Evolutionary conservation across 2,113 vertebrate genomes (phyloP), one percentile per base, ranked within the genome.

Genomic region (Elephantulus edwardii): DNA sequence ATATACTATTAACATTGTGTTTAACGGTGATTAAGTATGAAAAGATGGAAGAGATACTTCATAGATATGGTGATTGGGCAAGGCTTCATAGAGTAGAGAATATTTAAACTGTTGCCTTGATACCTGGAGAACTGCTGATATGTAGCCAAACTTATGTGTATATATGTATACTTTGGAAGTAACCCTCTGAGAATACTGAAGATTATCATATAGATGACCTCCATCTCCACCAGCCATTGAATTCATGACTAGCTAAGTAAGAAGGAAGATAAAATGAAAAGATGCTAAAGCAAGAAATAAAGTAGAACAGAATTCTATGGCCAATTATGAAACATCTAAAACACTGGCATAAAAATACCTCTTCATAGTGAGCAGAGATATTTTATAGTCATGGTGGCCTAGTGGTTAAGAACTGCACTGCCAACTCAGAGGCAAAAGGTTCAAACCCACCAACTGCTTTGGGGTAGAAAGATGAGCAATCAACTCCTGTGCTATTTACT

Each of bases 81-180:
- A 80, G 30, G 8, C 7, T 16, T 52, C 14, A 16, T 14, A 9
- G 24, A 11, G 5, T 46, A 71, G 38, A 38, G 44, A 26, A 79
- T 58, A 5, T 33, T 38, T 82, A 79, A 62, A 24, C 1, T 89
- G 26, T 71, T 83, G 71, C 9, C 6, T 33, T 40, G 8, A 60
- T 20, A 50, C 50, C 6, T 50, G 56, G 8, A 86, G 14, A 4
- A 46, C 30, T 70, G 44, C 12, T 22, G 1, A 42, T 75, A 62
- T 54, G 88, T 79, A 28, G 17, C 6, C 50, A 72, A 56, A 91
- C 79, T 13, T 76, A 10, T 58, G 19, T 71, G 26, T n/a, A n/a
- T 6, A 12, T 6, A 26, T n/a, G 6, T 33, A 0, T 20, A 6
- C n/a, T 16, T 6, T 40, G 20, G 2, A 40, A 16, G 2, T 52